Conservation (phyloP, 2,797 vertebrate species). For the Clamator glandarius region DNA sequence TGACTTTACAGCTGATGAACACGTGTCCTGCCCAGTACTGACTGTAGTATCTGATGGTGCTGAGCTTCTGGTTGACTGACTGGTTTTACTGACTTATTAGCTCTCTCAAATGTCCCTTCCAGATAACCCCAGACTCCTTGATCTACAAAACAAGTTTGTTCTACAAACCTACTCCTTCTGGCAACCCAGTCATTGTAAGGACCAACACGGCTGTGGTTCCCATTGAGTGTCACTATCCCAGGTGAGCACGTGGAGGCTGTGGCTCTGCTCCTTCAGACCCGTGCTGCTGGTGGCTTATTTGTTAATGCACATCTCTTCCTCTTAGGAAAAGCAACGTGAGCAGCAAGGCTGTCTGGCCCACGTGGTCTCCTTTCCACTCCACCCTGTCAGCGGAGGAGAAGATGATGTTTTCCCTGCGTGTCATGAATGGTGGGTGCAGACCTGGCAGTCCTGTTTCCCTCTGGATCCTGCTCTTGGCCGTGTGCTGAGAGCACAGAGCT, state of each 20-base stretch:
- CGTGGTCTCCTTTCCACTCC: neutral
- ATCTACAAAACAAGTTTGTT: slow-evolving; percentile 16
- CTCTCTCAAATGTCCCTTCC: neutral
- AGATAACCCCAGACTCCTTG: slow-evolving; percentile 16
- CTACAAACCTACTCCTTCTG: slow-evolving; percentile 17
- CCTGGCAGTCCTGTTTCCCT: neutral
- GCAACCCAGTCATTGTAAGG: neutral
- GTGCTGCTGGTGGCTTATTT: neutral
- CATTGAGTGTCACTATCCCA: slow-evolving; percentile 46
- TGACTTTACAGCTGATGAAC: neutral
- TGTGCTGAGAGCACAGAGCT: neutral
- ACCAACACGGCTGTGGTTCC: neutral
- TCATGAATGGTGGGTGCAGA: slow-evolving; percentile 21
- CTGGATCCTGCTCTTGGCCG: neutral
- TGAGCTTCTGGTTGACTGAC: neutral
- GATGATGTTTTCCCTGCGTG: slow-evolving; percentile 29
- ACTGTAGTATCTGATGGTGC: no score
- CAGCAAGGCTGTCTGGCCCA: neutral
- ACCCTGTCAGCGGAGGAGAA: neutral
- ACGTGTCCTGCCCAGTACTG: no score
- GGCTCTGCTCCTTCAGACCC: rapidly evolving
- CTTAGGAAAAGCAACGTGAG: slow-evolving; percentile 12
- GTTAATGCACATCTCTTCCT: rapidly evolving
- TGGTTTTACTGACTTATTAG: neutral
- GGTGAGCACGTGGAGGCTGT: neutral